Evolutionary conservation across 2,113 vertebrate genomes (phyloP), one percentile per base, ranked within the genome.

Genomic region (Ictalurus punctatus): DNA sequence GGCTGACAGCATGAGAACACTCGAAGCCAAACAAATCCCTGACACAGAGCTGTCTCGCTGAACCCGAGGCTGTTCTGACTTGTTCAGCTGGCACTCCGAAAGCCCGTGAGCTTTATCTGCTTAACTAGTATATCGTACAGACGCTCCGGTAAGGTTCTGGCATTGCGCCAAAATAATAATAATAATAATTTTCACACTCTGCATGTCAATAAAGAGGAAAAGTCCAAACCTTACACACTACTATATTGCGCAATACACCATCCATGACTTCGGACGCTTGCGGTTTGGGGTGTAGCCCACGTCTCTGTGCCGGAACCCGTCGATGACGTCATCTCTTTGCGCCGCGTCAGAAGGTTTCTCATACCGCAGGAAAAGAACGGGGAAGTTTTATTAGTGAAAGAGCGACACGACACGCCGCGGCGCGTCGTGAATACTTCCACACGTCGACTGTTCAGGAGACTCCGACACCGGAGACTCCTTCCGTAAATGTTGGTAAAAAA

Each of bases 1-100:
- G 89, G 83, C 90, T 52, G 86, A 92, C 92, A 91, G 89, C 91
- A 89, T 80, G 88, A 58, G 67, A 82, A 37, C 54, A 21, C 69
- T 84, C 87, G 73, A 59, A 76, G 82, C 16, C 17, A 63, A 54
- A 40, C 84, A 54, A 37, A 54, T 37, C 78, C 23, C 83, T 56
- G 16, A 34, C 58, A 34, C 34, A 1, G 78, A 25, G 3, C 34
- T 73, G 67, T 87, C 88, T 90, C 88, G 69, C 89, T 30, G 52
- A 83, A 30, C 44, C 74, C 17, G 54, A 79, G 52, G 37, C 76
- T 88, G 87, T 88, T 92, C 86, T 23, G 61, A 88, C 92, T 82
- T 87, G 89, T 91, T 88, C 44, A 81, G 59, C 69, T n/a, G 84
- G 13, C 34, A 5, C 52, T 86, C 30, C 27, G 85, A 69, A 48